Base-by-base conservation (phyloP, 1,140 invertebrate species). In the Metopolophium dirhodum region DNA sequence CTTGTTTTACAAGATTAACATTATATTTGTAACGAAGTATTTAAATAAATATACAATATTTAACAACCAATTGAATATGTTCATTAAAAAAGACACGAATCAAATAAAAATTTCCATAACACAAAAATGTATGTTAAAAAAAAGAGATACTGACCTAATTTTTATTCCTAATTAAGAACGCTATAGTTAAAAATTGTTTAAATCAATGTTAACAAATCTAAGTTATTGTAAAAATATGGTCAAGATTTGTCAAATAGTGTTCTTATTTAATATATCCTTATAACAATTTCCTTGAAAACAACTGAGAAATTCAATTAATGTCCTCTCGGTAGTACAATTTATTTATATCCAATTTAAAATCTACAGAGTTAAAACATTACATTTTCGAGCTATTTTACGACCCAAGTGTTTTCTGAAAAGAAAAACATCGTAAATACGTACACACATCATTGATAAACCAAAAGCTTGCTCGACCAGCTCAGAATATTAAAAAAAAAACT, bases 331-430 rank as follows among this genome's bases (percentile, higher is more conserved):
- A n/a, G 30, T 77, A 77, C n/a, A 77, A 77, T 77, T 77, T 35
- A 77, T n/a, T 77, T 35, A n/a, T 77, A 77, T n/a, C 7, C 14
- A 77, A n/a, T 77, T 77, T 77, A 77, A 77, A 77, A n/a, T 77
- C 30, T 68, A 68, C 30, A n/a, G 61, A 68, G 30, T 68, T 68
- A 30, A 51, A n/a, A 68, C 30, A 77, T 77, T n/a, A 77, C 30
- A 77, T 77, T 77, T 68, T 77, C n/a, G n/a, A 77, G n/a, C 61
- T 77, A 77, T 77, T 77, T 77, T 77, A 77, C 30, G 61, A 77
- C 61, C 11, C 61, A n/a, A 77, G n/a, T 77, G 30, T 77, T 77
- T 14, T 77, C 11, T n/a, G n/a, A 77, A 68, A 68, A 68, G 9
- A 68, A 54, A 54, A 68, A 30, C 26, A 68, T n/a, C 11, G 61